Conservation (phyloP, 2,888 invertebrate genomes). For the Hypercompe scribonia region DNA sequence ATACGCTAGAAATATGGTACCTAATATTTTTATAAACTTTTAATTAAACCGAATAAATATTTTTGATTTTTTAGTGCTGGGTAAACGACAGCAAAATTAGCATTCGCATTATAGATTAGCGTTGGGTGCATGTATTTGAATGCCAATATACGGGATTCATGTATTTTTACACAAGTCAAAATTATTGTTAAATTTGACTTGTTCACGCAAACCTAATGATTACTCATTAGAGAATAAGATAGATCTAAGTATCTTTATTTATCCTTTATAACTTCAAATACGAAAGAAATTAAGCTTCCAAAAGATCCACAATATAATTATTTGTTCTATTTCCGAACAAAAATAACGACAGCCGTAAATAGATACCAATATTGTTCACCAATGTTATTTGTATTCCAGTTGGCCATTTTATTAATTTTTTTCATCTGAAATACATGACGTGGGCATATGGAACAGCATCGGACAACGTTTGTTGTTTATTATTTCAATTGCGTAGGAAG, state of each 20-base stretch:
- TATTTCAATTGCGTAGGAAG: not conserved
- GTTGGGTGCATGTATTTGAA: too few relatives aligned
- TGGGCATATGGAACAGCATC: not conserved
- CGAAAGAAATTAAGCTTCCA: not conserved
- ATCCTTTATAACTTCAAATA: not conserved
- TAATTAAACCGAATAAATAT: too few relatives aligned
- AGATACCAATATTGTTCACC: not conserved
- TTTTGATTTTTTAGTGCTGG: too few relatives aligned
- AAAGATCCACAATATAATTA: not conserved
- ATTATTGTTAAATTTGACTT: too few relatives aligned
- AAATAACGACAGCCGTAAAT: not conserved
- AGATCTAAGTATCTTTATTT: not conserved
- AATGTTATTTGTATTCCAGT: not conserved
- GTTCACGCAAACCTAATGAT: too few relatives aligned
- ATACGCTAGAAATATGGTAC: too few relatives aligned
- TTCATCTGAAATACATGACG: not conserved
- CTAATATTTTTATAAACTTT: too few relatives aligned
- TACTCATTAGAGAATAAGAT: too few relatives aligned
- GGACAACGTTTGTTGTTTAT: not conserved
- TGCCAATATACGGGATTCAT: too few relatives aligned
- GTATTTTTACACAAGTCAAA: too few relatives aligned
- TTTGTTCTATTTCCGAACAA: not conserved
- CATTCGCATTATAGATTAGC: too few relatives aligned
- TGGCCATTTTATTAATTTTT: conserved; percentile 1
- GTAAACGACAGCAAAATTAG: too few relatives aligned